Conservation (phyloP, 2,113 vertebrate species). For the Varanus komodoensis region DNA sequence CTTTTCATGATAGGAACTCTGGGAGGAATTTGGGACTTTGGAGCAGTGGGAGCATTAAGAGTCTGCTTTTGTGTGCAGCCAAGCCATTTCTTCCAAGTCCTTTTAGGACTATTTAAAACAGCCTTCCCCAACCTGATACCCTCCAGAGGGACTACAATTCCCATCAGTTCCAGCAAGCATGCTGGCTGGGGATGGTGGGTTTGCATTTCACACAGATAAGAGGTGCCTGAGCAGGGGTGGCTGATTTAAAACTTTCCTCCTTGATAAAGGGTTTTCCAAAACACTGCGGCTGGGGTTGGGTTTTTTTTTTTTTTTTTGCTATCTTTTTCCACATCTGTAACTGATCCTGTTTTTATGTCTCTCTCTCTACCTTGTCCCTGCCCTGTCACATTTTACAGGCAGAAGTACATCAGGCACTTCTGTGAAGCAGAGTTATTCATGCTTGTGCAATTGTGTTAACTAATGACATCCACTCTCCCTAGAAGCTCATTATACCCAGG, state of each 20-base stretch:
- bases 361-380: not conserved
- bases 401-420: not conserved
- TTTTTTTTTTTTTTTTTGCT: too few relatives aligned
- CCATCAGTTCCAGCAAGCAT: not conserved
- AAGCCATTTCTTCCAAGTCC: not conserved
- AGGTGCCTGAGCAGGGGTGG: not conserved
- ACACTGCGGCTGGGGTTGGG: too few relatives aligned
- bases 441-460: not conserved
- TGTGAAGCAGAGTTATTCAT: constrained; percentile 1
- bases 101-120: not conserved
- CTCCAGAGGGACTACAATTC: not conserved
- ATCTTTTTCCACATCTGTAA: too few relatives aligned
- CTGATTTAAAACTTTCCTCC: not conserved
- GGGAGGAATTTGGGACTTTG: not conserved
- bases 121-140: not conserved
- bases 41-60: not conserved
- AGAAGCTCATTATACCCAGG: not conserved
- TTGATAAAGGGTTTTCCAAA: not conserved
- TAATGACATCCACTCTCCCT: not conserved
- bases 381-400: not conserved
- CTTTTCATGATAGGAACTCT: not conserved
- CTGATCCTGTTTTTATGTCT: not conserved
- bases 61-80: not conserved
- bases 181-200: not conserved
- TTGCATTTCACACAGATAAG: not conserved